Evolutionary conservation across 2,797 vertebrate species (phyloP).

Genomic region (Trachops cirrhosus): DNA sequence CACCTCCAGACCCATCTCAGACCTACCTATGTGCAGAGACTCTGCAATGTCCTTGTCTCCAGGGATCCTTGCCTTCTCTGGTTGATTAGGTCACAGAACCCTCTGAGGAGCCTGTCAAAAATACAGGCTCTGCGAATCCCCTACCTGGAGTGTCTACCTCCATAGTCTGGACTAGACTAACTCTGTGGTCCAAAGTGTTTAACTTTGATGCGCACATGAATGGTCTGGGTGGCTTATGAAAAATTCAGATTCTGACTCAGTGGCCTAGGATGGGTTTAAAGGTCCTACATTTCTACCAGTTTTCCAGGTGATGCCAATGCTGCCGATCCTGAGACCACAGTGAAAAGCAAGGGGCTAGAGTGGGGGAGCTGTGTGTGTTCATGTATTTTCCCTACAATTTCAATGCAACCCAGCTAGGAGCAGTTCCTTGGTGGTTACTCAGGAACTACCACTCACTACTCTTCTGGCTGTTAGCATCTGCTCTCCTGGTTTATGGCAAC

Average conservation of each 20-base stretch:
- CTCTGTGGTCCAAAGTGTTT: neutral
- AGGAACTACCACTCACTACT: neutral
- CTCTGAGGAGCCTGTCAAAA: neutral
- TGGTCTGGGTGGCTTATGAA: neutral
- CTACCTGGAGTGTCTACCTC: neutral
- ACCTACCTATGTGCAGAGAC: fast-evolving
- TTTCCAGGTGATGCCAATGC: neutral
- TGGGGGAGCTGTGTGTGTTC: neutral
- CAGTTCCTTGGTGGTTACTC: neutral
- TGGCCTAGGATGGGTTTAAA: fast-evolving
- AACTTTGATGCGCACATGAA: neutral
- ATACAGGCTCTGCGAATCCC: fast-evolving
- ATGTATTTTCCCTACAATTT: neutral
- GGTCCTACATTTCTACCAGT: neutral
- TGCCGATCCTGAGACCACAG: neutral
- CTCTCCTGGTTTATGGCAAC: neutral
- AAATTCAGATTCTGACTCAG: neutral
- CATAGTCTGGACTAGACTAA: neutral
- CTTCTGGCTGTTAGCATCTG: neutral
- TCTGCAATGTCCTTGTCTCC: neutral
- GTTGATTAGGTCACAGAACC: neutral
- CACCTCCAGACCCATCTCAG: neutral
- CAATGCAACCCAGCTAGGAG: neutral
- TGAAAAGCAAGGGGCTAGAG: neutral
- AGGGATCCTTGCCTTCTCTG: neutral